phyloP scores from a whole-genome alignment of 2,888 invertebrate genomes.

The Cenopis cana region DNA sequence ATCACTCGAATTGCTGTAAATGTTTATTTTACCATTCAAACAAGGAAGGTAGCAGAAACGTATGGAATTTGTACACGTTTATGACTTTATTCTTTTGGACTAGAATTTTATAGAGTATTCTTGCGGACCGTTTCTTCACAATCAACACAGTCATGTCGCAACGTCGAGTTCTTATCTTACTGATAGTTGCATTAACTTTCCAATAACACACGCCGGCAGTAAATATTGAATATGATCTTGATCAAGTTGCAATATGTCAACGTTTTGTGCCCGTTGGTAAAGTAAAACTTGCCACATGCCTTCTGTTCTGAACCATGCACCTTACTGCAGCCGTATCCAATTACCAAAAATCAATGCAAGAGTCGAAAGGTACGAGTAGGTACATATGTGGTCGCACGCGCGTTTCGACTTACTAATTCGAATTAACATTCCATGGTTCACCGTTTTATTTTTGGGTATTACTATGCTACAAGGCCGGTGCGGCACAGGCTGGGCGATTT shows the following conservation, averaged over 20 bases:
- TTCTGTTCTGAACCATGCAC: constrained; percentile 31
- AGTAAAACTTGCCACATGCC: constrained; percentile 16
- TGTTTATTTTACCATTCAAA: constrained; percentile 54
- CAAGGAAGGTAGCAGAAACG: not conserved
- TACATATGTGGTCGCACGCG: constrained; percentile 34
- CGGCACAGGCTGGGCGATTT: too few relatives aligned
- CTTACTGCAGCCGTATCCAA: constrained; percentile 27
- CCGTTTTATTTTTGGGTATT: constrained; percentile 9
- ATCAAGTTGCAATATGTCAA: constrained; percentile 22
- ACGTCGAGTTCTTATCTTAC: constrained; percentile 44
- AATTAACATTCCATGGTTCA: constrained; percentile 39
- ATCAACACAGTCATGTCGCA: constrained; percentile 52
- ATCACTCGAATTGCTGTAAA: constrained; percentile 59
- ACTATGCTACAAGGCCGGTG: not conserved
- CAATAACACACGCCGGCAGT: constrained; percentile 38
- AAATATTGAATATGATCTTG: constrained; percentile 24
- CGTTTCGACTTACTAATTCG: constrained; percentile 41
- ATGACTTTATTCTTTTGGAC: not conserved
- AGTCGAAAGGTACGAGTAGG: constrained; percentile 20
- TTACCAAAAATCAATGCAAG: constrained; percentile 26
- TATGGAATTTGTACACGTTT: not conserved
- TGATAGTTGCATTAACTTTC: constrained; percentile 41
- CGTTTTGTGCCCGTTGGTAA: constrained; percentile 13
- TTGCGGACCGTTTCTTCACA: constrained; percentile 53
- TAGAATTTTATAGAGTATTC: constrained; percentile 22